A percentile compares a stretch with the other conserved stretches of the same genome.
Conservation (phyloP, 2,113 vertebrate species). For the Ptyas mucosa region DNA sequence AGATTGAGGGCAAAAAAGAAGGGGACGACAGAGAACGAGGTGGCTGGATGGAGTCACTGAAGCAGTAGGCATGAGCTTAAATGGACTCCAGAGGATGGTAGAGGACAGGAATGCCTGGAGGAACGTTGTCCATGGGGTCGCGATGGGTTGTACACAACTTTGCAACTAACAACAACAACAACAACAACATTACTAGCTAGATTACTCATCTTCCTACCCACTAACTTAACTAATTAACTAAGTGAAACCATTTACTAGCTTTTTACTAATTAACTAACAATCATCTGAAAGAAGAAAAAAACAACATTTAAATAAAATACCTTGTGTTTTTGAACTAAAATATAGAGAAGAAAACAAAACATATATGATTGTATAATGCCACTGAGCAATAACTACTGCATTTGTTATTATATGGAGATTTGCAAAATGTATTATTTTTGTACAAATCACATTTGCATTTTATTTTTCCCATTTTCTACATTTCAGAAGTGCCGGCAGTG, state of each 20-base stretch:
- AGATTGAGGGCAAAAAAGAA: too few species aligned
- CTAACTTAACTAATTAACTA: neutral
- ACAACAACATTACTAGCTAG: neutral
- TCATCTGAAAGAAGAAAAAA: neutral
- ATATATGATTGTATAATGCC: neutral
- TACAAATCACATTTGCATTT: neutral
- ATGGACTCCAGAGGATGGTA: too few species aligned
- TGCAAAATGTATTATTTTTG: neutral
- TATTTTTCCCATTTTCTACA: neutral
- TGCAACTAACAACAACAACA: too few species aligned
- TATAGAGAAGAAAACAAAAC: neutral
- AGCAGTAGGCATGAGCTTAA: too few species aligned
- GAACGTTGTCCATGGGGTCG: too few species aligned
- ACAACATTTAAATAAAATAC: neutral
- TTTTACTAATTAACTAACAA: neutral
- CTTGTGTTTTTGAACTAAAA: neutral
- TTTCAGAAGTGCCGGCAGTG: neutral
- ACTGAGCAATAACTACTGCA: neutral
- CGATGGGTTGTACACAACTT: too few species aligned
- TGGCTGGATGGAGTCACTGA: too few species aligned
- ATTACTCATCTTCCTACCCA: neutral
- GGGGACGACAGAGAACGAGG: too few species aligned
- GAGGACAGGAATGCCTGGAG: too few species aligned
- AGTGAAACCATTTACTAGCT: neutral
- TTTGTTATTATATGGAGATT: neutral